Evolutionary conservation across 2,113 vertebrate genomes (phyloP), one percentile per base, ranked within the genome.

Genomic region (Erpornis zantholeuca): DNA sequence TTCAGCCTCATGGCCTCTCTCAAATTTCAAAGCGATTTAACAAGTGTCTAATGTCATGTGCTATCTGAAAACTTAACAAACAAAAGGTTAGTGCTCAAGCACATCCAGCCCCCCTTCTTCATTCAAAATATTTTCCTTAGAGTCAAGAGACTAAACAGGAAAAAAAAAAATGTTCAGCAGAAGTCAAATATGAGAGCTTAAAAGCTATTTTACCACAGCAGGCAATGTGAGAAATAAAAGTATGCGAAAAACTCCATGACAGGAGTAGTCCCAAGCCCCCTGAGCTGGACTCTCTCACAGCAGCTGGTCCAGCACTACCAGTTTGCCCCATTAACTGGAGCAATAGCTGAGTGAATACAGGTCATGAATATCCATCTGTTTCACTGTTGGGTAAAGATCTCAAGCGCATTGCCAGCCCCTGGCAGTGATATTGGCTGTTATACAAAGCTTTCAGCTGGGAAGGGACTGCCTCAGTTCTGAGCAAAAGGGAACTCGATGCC

Each of bases 101-200:
- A 91, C 61, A 82, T 66, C 82, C 83, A 82, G 64, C 45, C 80
- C 82, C 86, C 42, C 65, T 90, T 96, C 85, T 82, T 77, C 68
- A 94, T 61, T 54, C 76, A 57, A 86, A 92, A 59, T 3, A 68
- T 42, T 66, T 75, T 88, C 70, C 88, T 95, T 33, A 52, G 40
- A 94, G 92, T 85, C 94, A 94, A 93, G 96, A 97, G 95, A 91
- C 89, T 93, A 73, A 95, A 92, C 81, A 92, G 89, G 80, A 93
- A 87, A 77, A 88, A 59, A 88, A 59, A 68, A 68, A 88, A 35
- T 4, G 3, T 50, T 85, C 27, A 61, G 85, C 77, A 86, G 54
- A 94, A 90, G 68, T 88, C 56, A 84, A 76, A 92, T 17, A 76
- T 8, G 61, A 91, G 42, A 85, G 80, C 71, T 93, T 49, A 80